phyloP scores from a whole-genome alignment of 2,113 vertebrate genomes.

The Tragulus kanchil region DNA sequence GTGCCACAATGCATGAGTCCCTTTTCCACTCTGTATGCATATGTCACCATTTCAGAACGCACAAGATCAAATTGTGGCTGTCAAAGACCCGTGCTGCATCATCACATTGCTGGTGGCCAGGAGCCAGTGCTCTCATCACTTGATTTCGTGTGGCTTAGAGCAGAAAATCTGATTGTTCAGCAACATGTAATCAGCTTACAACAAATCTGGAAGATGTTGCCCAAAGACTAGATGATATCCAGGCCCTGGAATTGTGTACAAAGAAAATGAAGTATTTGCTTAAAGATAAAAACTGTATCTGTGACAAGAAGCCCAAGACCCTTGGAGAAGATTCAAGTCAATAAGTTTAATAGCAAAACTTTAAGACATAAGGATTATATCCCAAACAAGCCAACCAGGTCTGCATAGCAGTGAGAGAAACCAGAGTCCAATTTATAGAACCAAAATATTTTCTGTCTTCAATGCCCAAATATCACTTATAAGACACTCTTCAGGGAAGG shows the following conservation, averaged over 20 bases:
- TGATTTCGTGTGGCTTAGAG: constrained; percentile 87
- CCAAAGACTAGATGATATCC: constrained; percentile 89
- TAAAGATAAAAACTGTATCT: constrained; percentile 85
- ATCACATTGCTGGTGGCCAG: constrained; percentile 83
- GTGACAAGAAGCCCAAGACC: constrained; percentile 83
- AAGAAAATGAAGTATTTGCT: constrained; percentile 84
- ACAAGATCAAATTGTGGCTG: constrained; percentile 74
- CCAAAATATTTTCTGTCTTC: constrained; percentile 42
- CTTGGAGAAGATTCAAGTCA: constrained; percentile 79
- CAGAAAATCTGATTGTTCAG: constrained; percentile 90
- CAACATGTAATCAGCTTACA: constrained; percentile 90
- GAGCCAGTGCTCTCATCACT: constrained; percentile 90
- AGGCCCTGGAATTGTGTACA: constrained; percentile 84
- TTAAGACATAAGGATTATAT: constrained; percentile 74
- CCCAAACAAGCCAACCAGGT: constrained; percentile 15
- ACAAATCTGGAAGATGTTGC: constrained; percentile 92
- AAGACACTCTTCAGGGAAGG: not conserved
- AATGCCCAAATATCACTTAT: constrained; percentile 30
- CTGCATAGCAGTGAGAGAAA: constrained; percentile 36
- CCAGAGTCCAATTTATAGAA: constrained; percentile 53
- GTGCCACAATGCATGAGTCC: not conserved
- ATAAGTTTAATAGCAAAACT: constrained; percentile 72
- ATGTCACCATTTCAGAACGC: constrained; percentile 69
- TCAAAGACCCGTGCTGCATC: constrained; percentile 80
- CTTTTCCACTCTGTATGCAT: constrained; percentile 10